phyloP scores from a whole-genome alignment of 2,888 invertebrate species.

The Drosophila kuntzei region DNA sequence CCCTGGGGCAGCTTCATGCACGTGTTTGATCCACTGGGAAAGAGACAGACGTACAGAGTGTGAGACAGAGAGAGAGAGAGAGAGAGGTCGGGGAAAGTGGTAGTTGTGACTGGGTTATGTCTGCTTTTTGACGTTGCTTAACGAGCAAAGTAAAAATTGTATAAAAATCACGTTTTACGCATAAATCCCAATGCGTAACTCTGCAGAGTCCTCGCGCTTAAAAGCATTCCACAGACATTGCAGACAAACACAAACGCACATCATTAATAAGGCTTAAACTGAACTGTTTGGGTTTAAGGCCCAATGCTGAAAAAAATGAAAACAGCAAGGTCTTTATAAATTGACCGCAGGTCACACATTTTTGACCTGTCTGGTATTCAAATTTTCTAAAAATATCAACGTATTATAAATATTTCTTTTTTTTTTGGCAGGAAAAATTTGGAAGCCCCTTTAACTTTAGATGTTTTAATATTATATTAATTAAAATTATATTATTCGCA shows the following conservation, averaged over 20 bases:
- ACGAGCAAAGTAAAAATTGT: constrained; percentile 41
- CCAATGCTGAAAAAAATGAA: neutral
- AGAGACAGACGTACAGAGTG: neutral
- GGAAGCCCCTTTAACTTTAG: no score
- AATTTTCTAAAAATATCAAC: constrained; percentile 19
- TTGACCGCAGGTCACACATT: constrained; percentile 9
- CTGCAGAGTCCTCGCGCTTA: constrained; percentile 25
- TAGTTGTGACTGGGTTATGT: constrained; percentile 19
- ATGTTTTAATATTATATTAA: no score
- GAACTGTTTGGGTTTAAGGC: constrained; percentile 18
- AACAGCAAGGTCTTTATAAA: neutral
- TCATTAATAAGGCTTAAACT: constrained; percentile 44
- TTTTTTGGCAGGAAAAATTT: neutral
- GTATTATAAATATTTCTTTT: no score
- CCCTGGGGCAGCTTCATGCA: constrained; percentile 42
- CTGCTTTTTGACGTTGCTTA: constrained; percentile 31
- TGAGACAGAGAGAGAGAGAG: neutral
- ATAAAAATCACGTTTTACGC: constrained; percentile 69
- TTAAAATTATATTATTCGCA: no score
- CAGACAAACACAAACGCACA: constrained; percentile 20
- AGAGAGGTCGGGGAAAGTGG: constrained; percentile 3
- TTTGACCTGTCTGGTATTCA: constrained; percentile 13
- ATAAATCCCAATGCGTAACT: constrained; percentile 53
- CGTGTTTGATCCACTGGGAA: constrained; percentile 36
- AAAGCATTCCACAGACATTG: constrained; percentile 35